Conservation (phyloP, 53 echinoderm and acorn worm species). For the Mesocentrotus franciscanus region DNA sequence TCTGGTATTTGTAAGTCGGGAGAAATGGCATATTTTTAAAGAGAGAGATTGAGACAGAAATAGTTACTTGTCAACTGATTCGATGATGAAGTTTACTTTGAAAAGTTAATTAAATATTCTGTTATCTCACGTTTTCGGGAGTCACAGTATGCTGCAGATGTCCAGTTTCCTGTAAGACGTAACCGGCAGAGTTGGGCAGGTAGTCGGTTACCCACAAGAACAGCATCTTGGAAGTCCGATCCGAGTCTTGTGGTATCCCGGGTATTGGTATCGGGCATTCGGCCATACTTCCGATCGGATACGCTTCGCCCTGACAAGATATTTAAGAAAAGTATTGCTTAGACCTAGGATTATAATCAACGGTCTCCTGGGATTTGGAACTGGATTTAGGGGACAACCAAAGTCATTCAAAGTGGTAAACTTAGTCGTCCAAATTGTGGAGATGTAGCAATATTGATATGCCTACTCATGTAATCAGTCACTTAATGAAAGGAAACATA, state of each 20-base stretch:
- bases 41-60: too few species aligned
- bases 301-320: slow-evolving; percentile 82
- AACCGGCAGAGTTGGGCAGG: slow-evolving; percentile 81
- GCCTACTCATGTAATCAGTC: too few species aligned
- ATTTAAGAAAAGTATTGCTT: not conserved
- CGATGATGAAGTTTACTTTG: not conserved
- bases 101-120: not conserved
- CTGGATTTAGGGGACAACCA: not conserved
- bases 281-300: slow-evolving; percentile 55
- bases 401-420: too few species aligned
- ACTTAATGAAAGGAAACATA: too few species aligned
- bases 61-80: too few species aligned
- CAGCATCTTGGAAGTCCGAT: slow-evolving; percentile 73
- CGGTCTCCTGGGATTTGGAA: not conserved
- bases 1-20: too few species aligned
- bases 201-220: slow-evolving; percentile 91
- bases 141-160: slow-evolving; percentile 82
- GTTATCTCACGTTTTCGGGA: slow-evolving; percentile 77
- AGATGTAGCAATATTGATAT: too few species aligned
- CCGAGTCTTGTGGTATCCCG: slow-evolving; percentile 77
- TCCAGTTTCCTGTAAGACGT: slow-evolving; percentile 85
- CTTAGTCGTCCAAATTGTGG: too few species aligned
- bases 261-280: slow-evolving; percentile 83
- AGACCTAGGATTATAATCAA: not conserved
- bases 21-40: too few species aligned